These are phyloP conservation scores for Thunnus maccoyii DNA, from an alignment of 2,113 vertebrate species.

Conservation along the genomic window DNA sequence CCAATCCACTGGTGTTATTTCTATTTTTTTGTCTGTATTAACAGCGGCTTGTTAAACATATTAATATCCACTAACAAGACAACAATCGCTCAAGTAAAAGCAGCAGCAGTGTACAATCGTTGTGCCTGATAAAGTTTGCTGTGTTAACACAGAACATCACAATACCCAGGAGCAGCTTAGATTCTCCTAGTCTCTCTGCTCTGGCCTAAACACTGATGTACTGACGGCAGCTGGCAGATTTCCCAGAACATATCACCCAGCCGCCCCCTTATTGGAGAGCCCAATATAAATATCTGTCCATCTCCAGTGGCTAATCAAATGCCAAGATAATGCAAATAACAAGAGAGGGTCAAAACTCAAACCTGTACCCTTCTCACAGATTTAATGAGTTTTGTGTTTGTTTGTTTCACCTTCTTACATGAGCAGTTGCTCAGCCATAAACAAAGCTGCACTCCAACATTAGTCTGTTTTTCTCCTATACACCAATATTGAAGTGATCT, in stretches of 20 bases:
- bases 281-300: conserved; percentile 52
- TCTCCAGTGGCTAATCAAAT: conserved; percentile 58
- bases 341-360: conserved; percentile 38
- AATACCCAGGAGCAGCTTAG: conserved; percentile 12
- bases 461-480: neutral
- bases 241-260: conserved; percentile 44
- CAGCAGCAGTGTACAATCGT: neutral
- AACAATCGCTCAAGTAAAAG: conserved; percentile 1
- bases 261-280: conserved; percentile 16
- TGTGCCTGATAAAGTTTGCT: conserved; percentile 26
- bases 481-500: neutral
- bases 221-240: conserved; percentile 47
- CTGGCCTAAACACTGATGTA: conserved; percentile 29
- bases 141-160: conserved; percentile 4
- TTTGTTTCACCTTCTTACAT: conserved; percentile 26
- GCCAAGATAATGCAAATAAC: conserved; percentile 61
- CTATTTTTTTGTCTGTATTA: neutral
- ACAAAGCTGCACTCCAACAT: neutral
- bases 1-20: neutral
- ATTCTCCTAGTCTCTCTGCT: neutral
- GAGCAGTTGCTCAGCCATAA: conserved; percentile 11
- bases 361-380: conserved; percentile 9
- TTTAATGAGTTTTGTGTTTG: conserved; percentile 56
- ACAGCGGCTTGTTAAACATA: conserved; percentile 15
- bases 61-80: neutral